Conservation (phyloP, 1,140 invertebrate genomes). For the Sitodiplosis mosellana region DNA sequence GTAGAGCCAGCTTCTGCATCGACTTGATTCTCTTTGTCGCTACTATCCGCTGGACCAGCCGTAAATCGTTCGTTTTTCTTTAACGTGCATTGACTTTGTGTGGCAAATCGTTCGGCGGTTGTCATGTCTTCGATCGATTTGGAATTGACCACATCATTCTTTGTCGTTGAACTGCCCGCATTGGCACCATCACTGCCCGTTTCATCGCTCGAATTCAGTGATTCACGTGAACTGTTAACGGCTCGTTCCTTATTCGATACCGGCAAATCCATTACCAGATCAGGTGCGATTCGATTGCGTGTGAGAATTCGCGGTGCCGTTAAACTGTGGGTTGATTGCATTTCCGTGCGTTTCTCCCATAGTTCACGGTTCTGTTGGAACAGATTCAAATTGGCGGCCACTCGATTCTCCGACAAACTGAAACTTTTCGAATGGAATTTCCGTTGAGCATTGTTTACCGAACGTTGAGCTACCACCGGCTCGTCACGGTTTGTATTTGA, state of each 20-base stretch:
- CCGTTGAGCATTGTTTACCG: not conserved
- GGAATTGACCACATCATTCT: conserved; percentile 6
- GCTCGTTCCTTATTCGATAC: conserved; percentile 13
- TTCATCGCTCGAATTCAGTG: not conserved
- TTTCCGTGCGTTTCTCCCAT: conserved; percentile 35
- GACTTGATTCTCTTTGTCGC: conserved; percentile 6
- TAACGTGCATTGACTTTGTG: conserved; percentile 62
- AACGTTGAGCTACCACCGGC: not conserved
- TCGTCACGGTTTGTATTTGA: not conserved
- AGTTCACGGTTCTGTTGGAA: conserved; percentile 30
- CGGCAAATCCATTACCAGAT: conserved; percentile 63
- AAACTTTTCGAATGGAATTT: conserved; percentile 29
- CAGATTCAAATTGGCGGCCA: conserved; percentile 14
- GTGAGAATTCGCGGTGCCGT: conserved; percentile 1
- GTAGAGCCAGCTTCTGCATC: not conserved
- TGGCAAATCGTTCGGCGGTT: conserved; percentile 52
- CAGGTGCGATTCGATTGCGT: conserved; percentile 30
- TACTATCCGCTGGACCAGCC: conserved; percentile 9
- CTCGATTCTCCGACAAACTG: conserved; percentile 22
- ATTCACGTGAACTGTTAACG: conserved; percentile 10
- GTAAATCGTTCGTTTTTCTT: conserved; percentile 49
- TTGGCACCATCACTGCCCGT: conserved; percentile 3
- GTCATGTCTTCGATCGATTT: conserved; percentile 41
- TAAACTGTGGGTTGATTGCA: not conserved
- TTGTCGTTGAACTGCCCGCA: conserved; percentile 6